Evolutionary conservation across 2,113 vertebrate species (phyloP).

Genomic region (Brachypteracias leptosomus): DNA sequence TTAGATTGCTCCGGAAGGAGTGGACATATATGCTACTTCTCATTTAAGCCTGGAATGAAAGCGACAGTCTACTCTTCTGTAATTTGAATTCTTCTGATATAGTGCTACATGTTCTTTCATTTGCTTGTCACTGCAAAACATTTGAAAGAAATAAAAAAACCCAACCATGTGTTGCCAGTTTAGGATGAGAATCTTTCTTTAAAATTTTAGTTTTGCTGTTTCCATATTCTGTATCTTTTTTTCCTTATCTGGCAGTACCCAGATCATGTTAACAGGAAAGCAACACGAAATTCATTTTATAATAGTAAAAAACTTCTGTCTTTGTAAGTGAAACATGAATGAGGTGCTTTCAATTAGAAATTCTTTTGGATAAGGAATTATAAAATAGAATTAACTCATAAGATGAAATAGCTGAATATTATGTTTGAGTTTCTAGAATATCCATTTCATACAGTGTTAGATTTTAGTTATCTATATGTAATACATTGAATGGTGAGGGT

Average conservation of each 20-base stretch:
- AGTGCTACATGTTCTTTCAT: neutral
- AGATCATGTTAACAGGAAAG: neutral
- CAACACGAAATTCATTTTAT: neutral
- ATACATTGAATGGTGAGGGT: neutral
- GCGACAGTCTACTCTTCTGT: neutral
- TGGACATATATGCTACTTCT: neutral
- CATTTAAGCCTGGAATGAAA: conserved; percentile 3
- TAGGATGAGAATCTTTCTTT: neutral
- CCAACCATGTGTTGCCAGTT: no score
- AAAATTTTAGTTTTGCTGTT: neutral
- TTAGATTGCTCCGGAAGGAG: neutral
- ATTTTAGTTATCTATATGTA: neutral
- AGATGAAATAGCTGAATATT: neutral
- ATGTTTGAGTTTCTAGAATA: neutral
- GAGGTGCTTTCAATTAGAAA: neutral
- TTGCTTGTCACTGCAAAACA: neutral
- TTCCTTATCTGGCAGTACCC: neutral
- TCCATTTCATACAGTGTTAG: neutral
- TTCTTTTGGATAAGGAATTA: neutral
- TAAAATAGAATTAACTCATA: neutral
- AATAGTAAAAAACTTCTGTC: neutral
- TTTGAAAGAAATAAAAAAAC: neutral
- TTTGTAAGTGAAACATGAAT: neutral
- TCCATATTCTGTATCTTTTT: neutral
- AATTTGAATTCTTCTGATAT: neutral